These are phyloP conservation scores for Ennomos erosarius DNA, from an alignment of 2,888 invertebrate genomes.

Conservation along the genomic window DNA sequence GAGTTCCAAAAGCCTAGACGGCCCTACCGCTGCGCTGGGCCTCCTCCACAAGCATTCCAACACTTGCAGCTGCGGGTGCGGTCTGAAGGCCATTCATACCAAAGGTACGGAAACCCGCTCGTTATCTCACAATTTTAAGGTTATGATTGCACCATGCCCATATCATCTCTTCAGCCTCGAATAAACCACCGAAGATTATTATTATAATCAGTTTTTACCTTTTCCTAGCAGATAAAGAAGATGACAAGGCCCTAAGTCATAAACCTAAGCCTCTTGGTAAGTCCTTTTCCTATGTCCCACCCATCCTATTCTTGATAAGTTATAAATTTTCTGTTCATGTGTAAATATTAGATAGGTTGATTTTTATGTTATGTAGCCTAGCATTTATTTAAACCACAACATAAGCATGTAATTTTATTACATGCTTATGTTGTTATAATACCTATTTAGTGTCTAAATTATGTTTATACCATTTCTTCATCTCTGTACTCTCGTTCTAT, in stretches of 20 bases:
- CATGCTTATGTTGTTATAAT: too few species aligned
- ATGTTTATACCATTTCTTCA: too few species aligned
- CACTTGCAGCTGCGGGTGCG: constrained; percentile 89
- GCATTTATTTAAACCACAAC: too few species aligned
- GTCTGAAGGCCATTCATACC: constrained; percentile 86
- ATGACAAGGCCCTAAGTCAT: constrained; percentile 41
- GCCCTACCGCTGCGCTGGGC: constrained; percentile 58
- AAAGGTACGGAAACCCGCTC: constrained; percentile 84
- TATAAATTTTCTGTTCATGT: too few species aligned
- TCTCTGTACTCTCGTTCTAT: too few species aligned
- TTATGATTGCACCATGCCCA: constrained; percentile 73
- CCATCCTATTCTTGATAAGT: constrained; percentile 36
- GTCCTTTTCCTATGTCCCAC: constrained; percentile 51
- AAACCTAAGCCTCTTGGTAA: constrained; percentile 73
- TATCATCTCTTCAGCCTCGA: constrained; percentile 12
- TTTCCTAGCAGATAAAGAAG: constrained; percentile 62
- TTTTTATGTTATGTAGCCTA: too few species aligned
- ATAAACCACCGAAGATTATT: neutral
- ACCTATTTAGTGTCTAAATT: too few species aligned
- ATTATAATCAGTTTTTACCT: constrained; percentile 14
- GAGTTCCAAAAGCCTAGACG: constrained; percentile 79
- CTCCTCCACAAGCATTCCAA: constrained; percentile 85
- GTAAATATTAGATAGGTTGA: too few species aligned
- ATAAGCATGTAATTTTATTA: too few species aligned
- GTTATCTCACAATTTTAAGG: constrained; percentile 55